Conservation (phyloP, 2,888 invertebrate species). For the Cataglyphis livida region DNA sequence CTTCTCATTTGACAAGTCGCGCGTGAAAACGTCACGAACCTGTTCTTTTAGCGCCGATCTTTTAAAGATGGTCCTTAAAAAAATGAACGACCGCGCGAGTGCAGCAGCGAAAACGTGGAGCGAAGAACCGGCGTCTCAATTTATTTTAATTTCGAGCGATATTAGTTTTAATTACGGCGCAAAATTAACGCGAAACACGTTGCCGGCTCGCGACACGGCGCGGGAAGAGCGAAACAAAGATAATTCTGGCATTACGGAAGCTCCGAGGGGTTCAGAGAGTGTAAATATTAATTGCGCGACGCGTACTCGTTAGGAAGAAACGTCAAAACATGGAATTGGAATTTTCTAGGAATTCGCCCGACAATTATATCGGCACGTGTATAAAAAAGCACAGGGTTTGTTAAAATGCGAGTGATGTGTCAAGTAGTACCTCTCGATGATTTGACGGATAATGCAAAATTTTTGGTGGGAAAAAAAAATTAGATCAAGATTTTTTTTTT, state of each 20-base stretch:
- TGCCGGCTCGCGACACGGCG: conserved; percentile 41
- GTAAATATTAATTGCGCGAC: conserved; percentile 22
- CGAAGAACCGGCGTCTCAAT: conserved; percentile 58
- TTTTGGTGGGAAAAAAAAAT: not conserved
- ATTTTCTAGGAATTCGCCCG: not conserved
- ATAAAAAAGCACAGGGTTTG: not conserved
- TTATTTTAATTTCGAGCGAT: conserved; percentile 73
- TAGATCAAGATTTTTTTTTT: not conserved
- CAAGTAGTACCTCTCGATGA: not conserved
- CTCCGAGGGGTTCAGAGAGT: conserved; percentile 33
- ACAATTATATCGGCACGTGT: not conserved
- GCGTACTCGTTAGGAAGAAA: not conserved
- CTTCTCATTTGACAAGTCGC: not conserved
- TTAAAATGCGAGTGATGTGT: not conserved
- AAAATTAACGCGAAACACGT: conserved; percentile 71
- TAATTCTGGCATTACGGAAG: conserved; percentile 62
- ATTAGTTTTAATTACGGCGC: conserved; percentile 76
- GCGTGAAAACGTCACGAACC: not conserved
- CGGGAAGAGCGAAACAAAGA: conserved; percentile 55
- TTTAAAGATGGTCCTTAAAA: conserved; percentile 15
- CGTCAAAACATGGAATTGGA: not conserved
- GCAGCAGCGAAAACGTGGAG: not conserved
- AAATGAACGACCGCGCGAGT: conserved; percentile 1
- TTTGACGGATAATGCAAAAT: not conserved
- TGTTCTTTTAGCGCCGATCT: conserved; percentile 3